A percentile compares a stretch with the other conserved stretches of the same genome.
phyloP scores from a whole-genome alignment of 2,113 vertebrate genomes.

The Atractosteus spatula region DNA sequence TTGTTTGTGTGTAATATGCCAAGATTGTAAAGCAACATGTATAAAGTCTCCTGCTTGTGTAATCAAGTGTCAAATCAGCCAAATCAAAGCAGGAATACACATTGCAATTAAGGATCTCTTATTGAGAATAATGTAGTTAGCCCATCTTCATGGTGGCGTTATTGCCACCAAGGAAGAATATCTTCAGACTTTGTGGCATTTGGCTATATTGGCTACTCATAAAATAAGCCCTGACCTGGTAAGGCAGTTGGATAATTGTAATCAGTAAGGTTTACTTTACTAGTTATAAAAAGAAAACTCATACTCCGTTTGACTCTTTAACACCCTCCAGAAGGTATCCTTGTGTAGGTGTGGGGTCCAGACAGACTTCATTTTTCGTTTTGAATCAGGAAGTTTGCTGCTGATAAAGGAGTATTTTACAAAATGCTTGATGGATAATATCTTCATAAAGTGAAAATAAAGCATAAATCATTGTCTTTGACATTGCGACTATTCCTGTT shows the following conservation, averaged over 20 bases:
- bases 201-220: slow-evolving; percentile 22
- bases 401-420: slow-evolving; percentile 41
- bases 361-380: slow-evolving; percentile 42
- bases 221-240: slow-evolving; percentile 30
- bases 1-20: slow-evolving; percentile 45
- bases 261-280: slow-evolving; percentile 59
- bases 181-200: slow-evolving; percentile 27
- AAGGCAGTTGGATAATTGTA: slow-evolving; percentile 55
- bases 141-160: neutral
- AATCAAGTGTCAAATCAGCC: slow-evolving; percentile 36
- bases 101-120: slow-evolving; percentile 19
- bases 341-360: slow-evolving; percentile 49
- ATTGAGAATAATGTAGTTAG: slow-evolving; percentile 7
- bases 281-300: slow-evolving; percentile 63
- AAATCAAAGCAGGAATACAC: slow-evolving; percentile 18
- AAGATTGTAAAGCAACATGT: slow-evolving; percentile 43
- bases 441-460: slow-evolving; percentile 47
- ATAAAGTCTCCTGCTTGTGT: slow-evolving; percentile 41
- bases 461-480: slow-evolving; percentile 53
- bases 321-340: slow-evolving; percentile 44
- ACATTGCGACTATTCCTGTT: slow-evolving; percentile 59
- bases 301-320: slow-evolving; percentile 12
- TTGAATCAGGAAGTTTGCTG: slow-evolving; percentile 46
- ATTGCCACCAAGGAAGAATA: slow-evolving; percentile 8
- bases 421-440: slow-evolving; percentile 41